phyloP scores from a whole-genome alignment of 2,113 vertebrate genomes.

The Panthera leo region DNA sequence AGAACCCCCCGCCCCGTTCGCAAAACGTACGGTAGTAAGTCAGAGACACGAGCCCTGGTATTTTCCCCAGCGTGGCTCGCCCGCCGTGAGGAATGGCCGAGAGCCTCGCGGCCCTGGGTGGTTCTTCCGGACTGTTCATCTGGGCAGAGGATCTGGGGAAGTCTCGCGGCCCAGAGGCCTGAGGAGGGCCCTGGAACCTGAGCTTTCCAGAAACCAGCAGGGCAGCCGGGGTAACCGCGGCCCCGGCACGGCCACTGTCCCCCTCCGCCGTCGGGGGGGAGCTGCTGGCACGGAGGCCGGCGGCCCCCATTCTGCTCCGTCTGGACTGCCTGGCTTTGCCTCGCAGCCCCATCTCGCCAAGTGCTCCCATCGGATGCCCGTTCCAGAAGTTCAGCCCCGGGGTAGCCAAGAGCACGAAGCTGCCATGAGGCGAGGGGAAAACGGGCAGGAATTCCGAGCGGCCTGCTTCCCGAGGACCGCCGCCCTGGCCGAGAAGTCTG shows the following conservation, averaged over 20 bases:
- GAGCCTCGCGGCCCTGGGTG: not conserved
- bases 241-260: accelerated
- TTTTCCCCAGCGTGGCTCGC: not conserved
- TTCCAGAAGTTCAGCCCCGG: conserved; percentile 48
- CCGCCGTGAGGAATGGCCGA: accelerated
- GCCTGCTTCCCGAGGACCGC: not conserved
- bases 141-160: not conserved
- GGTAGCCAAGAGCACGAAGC: not conserved
- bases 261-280: not conserved
- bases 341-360: not conserved
- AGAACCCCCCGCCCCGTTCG: not conserved
- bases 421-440: not conserved
- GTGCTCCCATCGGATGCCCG: not conserved
- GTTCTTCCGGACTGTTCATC: not conserved
- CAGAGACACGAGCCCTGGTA: not conserved
- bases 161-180: not conserved
- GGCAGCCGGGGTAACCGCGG: not conserved
- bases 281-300: not conserved
- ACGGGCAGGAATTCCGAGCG: conserved; percentile 2
- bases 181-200: not conserved
- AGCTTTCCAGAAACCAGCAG: not conserved
- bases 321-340: not conserved
- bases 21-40: not conserved
- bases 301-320: accelerated
- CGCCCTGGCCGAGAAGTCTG: accelerated